Evolutionary conservation across 1,140 invertebrate genomes (phyloP), one percentile per base, ranked within the genome.

Genomic region (Pseudoatta argentina): DNA sequence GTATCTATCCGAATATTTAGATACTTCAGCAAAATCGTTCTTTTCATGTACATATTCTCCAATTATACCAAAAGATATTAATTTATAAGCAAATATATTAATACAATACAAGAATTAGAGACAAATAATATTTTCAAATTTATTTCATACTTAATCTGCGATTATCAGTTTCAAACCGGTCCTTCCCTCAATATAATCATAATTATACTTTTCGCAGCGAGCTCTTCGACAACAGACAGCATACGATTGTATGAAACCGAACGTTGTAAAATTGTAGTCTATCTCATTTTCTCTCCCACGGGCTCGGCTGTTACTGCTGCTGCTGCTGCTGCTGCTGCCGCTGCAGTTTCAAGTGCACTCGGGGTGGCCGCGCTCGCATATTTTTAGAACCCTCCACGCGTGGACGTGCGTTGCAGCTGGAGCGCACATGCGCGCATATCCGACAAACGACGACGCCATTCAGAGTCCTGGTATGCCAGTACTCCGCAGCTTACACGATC

Each of bases 371-470:
- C 69, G 53, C 87, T 61, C 69, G 66, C 67, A 87, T 93, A 93
- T 93, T 93, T 93, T 93, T 93, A 93, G 93, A 88, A 85, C 81
- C 86, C 86, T 86, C 77, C 67, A 77, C 85, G 76, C 79, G 69
- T 59, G 59, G 44, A 71, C 79, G 81, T 87, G 89, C 88, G 91
- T 90, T 91, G 91, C 92, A 93, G 90, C 92, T 93, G 91, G 86
- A 83, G 72, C 72, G 92, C 93, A 93, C 92, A 93, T 93, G 93
- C 92, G 92, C 89, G 77, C 77, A 71, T 51, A 57, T 39, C 76
- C 44, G 64, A 88, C 86, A 85, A 66, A 21, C 64, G 64, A 66
- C 34, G 64, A 91, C 90, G 91, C 91, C 89, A 91, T 90, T 93
- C 90, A 91, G 79, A 78, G 86, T 90, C 88, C 87, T 76, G 73